Evolutionary conservation across 2,888 invertebrate species (phyloP), one percentile per base, ranked within the genome.

Genomic region (Oxycera nigricornis): DNA sequence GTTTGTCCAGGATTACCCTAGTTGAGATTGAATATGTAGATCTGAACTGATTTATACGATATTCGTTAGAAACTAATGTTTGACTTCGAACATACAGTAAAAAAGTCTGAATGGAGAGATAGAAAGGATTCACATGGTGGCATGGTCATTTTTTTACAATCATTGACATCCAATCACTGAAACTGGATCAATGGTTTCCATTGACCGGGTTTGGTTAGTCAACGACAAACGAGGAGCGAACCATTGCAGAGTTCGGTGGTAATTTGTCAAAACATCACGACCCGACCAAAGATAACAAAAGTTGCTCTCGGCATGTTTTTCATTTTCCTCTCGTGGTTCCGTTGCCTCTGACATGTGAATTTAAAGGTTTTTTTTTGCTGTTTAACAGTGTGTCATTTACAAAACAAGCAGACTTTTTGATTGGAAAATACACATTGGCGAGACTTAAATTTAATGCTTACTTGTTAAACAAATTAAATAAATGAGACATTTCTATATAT

Each of bases 191-290:
- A 20, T 22, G 55, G 52, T 68, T 30, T 17, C 28, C 55, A 24
- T 20, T 24, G n/a, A 24, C 55, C 20, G 22, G 11, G 17, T 24
- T 22, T 28, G 68, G 65, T 26, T n/a, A 2, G 14, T 9, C 62
- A n/a, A 31, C 17, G 31, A 20, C 61, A 31, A 31, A 39, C 50
- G 67, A 50, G 52, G 46, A 41, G 68, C 20, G 52, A 46, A 28
- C 52, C 14, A 28, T 50, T 28, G 68, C n/a, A 46, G 52, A 30
- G 9, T 35, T 39, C 35, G 35, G 55, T 39, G 59, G 41, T 72
- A 72, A 72, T 72, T 72, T 72, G 57, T 72, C 72, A 72, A 72
- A 72, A 72, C 59, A 72, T 59, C 72, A 59, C 41, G 59, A 72
- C 30, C 41, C 17, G 39, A n/a, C 30, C 46, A 57, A 59, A 17